These are phyloP conservation scores for Pseudois nayaur DNA, from an alignment of 2,113 vertebrate genomes.

Conservation along the genomic window DNA sequence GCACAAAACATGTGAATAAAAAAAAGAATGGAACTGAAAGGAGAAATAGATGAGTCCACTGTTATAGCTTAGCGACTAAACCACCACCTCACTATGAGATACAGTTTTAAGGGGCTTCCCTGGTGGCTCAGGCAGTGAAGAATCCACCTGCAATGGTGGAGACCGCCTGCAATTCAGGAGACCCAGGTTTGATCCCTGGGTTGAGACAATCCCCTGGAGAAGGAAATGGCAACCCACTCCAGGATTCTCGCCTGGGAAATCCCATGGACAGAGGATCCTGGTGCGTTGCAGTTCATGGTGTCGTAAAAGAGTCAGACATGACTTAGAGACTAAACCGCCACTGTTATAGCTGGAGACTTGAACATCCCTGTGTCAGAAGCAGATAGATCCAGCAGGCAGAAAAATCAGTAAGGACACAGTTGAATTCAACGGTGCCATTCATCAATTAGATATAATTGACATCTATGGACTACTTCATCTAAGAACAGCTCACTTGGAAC, in stretches of 20 bases:
- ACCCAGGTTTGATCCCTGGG: background rate
- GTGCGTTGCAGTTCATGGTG: background rate
- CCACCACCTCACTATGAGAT: background rate
- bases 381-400: background rate
- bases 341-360: background rate
- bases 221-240: background rate
- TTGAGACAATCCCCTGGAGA: background rate
- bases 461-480: background rate
- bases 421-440: background rate
- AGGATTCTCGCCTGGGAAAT: background rate
- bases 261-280: background rate
- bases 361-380: background rate
- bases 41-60: background rate
- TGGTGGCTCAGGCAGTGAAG: background rate
- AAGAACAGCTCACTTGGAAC: background rate
- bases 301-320: background rate
- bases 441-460: background rate
- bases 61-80: background rate
- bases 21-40: background rate
- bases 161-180: background rate
- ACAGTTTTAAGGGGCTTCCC: background rate
- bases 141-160: background rate
- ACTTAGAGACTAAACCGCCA: background rate
- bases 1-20: background rate
- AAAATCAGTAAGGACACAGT: background rate